Conservation (phyloP, 2,797 vertebrate genomes). For the Artibeus jamaicensis region DNA sequence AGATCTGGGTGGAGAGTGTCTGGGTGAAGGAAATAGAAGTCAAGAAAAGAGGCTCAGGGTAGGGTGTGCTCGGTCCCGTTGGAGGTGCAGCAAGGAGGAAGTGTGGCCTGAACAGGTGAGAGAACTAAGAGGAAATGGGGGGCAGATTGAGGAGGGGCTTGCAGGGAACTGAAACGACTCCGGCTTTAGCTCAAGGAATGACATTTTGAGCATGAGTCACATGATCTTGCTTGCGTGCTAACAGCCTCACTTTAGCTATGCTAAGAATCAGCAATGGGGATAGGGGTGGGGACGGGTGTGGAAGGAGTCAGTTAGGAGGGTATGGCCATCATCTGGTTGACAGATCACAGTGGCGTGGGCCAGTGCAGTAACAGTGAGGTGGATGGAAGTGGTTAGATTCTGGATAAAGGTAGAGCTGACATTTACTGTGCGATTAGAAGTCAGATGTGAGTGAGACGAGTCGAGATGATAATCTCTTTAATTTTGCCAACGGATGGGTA, state of each 20-base stretch:
- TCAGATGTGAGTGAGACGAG: not conserved
- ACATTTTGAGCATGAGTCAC: not conserved
- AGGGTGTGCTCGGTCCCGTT: not conserved
- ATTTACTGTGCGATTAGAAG: not conserved
- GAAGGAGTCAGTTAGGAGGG: not conserved
- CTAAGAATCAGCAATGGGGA: not conserved
- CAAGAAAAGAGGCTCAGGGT: rapidly evolving
- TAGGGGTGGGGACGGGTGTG: not conserved
- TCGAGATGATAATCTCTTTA: not conserved
- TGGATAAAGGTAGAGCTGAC: not conserved
- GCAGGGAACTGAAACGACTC: not conserved
- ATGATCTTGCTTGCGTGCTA: not conserved
- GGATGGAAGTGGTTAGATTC: not conserved
- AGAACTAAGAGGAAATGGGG: not conserved
- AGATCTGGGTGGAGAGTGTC: not conserved
- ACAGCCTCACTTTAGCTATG: not conserved
- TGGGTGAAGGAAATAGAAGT: not conserved
- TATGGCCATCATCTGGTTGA: not conserved
- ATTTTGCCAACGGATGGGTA: not conserved
- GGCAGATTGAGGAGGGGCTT: not conserved
- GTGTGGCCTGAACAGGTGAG: not conserved
- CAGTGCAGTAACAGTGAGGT: not conserved
- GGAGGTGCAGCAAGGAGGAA: not conserved
- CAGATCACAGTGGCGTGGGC: not conserved
- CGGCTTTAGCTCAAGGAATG: not conserved